Conservation (phyloP, 2,888 invertebrate genomes). For the Nysson spinosus region DNA sequence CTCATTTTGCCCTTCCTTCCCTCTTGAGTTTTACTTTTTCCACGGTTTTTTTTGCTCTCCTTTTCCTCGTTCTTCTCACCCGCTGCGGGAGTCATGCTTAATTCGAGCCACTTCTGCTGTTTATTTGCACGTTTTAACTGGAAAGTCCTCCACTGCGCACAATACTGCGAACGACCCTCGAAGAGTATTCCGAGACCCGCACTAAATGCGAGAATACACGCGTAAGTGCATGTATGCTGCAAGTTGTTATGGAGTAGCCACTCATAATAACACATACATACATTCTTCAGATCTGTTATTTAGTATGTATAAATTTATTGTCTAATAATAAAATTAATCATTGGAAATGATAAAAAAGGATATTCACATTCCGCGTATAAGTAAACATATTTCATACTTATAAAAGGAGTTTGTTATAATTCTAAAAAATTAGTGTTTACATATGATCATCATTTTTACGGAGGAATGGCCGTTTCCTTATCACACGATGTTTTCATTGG, state of each 20-base stretch:
- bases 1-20: constrained; percentile 19
- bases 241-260: not conserved
- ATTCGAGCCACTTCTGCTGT: constrained; percentile 54
- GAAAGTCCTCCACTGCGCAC: constrained; percentile 51
- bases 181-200: constrained; percentile 42
- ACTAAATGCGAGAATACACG: constrained; percentile 10
- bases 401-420: no score
- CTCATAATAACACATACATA: no score
- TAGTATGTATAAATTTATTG: no score
- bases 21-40: constrained; percentile 13
- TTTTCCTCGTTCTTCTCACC: constrained; percentile 32
- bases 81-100: constrained; percentile 47
- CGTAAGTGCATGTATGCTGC: not conserved
- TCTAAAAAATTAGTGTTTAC: no score
- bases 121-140: constrained; percentile 58
- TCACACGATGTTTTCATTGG: no score
- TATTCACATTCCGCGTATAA: no score
- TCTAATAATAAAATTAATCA: no score
- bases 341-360: no score
- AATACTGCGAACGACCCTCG: constrained; percentile 52
- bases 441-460: no score
- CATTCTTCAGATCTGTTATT: no score
- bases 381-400: no score
- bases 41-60: constrained; percentile 31
- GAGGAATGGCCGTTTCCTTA: no score